Evolutionary conservation across 2,888 invertebrate genomes (phyloP), one percentile per base, ranked within the genome.

Genomic region (Papilio elwesi): DNA sequence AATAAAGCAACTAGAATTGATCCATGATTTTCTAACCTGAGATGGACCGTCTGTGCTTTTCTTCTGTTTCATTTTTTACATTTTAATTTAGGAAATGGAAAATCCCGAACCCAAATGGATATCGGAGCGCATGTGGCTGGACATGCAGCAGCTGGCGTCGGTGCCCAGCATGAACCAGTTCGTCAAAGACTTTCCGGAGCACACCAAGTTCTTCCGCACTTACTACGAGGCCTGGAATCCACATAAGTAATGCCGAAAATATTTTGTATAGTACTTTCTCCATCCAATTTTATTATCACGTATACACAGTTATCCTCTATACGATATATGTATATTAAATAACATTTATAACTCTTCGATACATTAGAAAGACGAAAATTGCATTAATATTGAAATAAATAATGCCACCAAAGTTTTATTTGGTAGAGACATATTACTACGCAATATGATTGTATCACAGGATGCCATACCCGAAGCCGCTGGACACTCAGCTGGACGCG

Each of bases 101-200:
- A 98, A 98, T 89, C 98, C 98, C 0, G 96, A 96, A 7, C 94
- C 96, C 0, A 94, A 95, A 36, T 98, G 98, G 98, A 93, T 98
- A 38, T 96, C 97, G 0, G 89, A 92, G 0, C 95, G 96, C 73
- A 95, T 97, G 80, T 98, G 98, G 98, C 92, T 96, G 75, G 97
- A 98, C 82, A 93, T 98, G 79, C 95, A 96, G 78, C 95, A 97
- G 53, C 87, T 98, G 70, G 95, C 95, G 52, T 94, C 95, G 0
- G 85, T 98, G 2, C 91, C 95, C 0, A 94, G 93, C 0, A 96
- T 97, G 85, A 79, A 88, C 0, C 78, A 91, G 70, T 97, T 98
- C 78, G 94, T 96, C 0, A 80, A 88, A 0, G 94, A 95, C 13
- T 97, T 98, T 83, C 76, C 83, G 0, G 80, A 87, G 0, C 85